phyloP scores from a whole-genome alignment of 2,113 vertebrate genomes.

The Lepus americanus region DNA sequence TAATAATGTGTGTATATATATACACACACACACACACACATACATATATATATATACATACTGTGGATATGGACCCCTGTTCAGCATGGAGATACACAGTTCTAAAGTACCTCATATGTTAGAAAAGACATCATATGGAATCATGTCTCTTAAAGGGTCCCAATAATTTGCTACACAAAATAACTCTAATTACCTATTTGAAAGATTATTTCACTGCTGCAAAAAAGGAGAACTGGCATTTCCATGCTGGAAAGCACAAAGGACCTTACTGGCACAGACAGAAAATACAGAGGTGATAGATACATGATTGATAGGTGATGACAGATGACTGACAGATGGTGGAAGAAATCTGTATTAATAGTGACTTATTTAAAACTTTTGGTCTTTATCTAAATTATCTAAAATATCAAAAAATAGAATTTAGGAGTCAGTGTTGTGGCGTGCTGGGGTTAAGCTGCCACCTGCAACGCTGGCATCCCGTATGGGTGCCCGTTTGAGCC shows the following conservation, averaged over 20 bases:
- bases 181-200: slow-evolving; percentile 11
- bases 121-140: background rate
- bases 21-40: too few species aligned
- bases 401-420: too few species aligned
- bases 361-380: slow-evolving; percentile 28
- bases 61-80: background rate
- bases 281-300: too few species aligned
- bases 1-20: too few species aligned
- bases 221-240: background rate
- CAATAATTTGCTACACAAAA: slow-evolving; percentile 39
- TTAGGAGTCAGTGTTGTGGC: too few species aligned
- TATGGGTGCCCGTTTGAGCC: too few species aligned
- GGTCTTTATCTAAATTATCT: background rate
- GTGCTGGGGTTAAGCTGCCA: too few species aligned
- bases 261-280: background rate
- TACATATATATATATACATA: too few species aligned
- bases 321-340: too few species aligned
- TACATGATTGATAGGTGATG: too few species aligned
- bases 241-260: slow-evolving; percentile 28
- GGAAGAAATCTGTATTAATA: background rate
- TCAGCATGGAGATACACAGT: background rate
- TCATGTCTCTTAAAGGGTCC: slow-evolving; percentile 1
- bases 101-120: slow-evolving; percentile 9
- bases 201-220: background rate
- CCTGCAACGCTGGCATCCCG: too few species aligned